phyloP scores from a whole-genome alignment of 2,113 vertebrate genomes.

The Microcebus tavaratra region DNA sequence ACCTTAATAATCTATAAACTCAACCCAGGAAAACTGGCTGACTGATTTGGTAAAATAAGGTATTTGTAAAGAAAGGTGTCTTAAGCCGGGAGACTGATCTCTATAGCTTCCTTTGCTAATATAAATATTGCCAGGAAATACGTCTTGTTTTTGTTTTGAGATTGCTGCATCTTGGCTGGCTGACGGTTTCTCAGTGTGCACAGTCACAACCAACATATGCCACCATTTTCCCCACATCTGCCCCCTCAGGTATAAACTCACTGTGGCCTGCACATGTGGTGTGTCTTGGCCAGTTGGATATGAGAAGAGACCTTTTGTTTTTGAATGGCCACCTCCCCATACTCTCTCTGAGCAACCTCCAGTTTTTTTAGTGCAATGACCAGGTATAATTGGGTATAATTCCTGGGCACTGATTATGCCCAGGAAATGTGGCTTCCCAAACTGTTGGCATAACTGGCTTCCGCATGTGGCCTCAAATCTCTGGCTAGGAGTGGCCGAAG shows the following conservation, averaged over 20 bases:
- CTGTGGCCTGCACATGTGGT: neutral
- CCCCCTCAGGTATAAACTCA: neutral
- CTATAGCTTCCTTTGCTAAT: neutral
- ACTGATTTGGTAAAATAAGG: neutral
- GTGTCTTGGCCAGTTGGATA: neutral
- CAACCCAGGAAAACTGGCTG: neutral
- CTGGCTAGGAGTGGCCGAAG: neutral
- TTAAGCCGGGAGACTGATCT: neutral
- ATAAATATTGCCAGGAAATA: neutral
- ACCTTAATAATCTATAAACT: neutral
- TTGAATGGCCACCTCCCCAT: neutral
- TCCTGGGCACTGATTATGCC: neutral
- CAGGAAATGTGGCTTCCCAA: neutral
- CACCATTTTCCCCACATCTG: rapidly evolving
- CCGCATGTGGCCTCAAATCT: neutral
- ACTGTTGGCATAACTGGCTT: neutral
- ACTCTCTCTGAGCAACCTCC: neutral
- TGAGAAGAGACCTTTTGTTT: neutral
- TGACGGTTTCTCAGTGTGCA: neutral
- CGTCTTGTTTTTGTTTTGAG: neutral
- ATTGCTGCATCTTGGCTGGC: neutral
- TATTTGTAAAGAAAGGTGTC: neutral
- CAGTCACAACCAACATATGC: neutral
- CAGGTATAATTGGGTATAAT: neutral
- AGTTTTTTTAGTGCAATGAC: neutral